Percentiles rank a stretch among this genome's conserved stretches.
Evolutionary conservation across 2,797 vertebrate genomes (phyloP).

Genomic region (Aldrovandia affinis): DNA sequence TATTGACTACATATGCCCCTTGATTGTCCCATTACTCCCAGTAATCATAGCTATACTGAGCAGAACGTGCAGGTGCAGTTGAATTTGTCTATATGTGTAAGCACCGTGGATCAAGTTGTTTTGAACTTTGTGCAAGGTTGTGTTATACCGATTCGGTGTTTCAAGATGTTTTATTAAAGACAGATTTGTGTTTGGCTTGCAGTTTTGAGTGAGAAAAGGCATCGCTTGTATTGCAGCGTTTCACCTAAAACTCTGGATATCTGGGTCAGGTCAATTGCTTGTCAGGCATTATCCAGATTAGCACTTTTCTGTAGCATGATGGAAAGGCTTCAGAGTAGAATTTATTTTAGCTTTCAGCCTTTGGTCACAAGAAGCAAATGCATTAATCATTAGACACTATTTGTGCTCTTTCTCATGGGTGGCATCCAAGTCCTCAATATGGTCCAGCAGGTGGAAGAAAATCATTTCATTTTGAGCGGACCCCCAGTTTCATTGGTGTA

Average conservation of each 20-base stretch:
- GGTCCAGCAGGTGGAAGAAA: neutral
- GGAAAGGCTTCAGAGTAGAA: neutral
- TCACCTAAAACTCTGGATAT: neutral
- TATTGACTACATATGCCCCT: too few species aligned
- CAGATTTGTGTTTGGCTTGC: neutral
- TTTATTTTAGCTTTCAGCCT: neutral
- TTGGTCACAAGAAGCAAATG: neutral
- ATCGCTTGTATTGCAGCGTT: neutral
- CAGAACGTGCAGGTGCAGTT: too few species aligned
- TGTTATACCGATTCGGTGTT: neutral
- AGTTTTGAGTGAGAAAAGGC: neutral
- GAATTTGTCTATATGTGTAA: too few species aligned
- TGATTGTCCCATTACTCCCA: too few species aligned
- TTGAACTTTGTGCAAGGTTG: too few species aligned
- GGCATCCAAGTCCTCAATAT: neutral
- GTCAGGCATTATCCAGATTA: neutral
- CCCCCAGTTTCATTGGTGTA: neutral
- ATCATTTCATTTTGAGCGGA: neutral
- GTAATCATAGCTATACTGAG: too few species aligned
- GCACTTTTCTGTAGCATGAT: neutral
- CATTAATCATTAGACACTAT: neutral
- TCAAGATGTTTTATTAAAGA: neutral
- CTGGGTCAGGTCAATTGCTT: neutral
- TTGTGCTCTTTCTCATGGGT: neutral
- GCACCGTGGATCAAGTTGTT: too few species aligned